phyloP scores from a whole-genome alignment of 2,797 vertebrate genomes.

The Pangasius krempfi region DNA sequence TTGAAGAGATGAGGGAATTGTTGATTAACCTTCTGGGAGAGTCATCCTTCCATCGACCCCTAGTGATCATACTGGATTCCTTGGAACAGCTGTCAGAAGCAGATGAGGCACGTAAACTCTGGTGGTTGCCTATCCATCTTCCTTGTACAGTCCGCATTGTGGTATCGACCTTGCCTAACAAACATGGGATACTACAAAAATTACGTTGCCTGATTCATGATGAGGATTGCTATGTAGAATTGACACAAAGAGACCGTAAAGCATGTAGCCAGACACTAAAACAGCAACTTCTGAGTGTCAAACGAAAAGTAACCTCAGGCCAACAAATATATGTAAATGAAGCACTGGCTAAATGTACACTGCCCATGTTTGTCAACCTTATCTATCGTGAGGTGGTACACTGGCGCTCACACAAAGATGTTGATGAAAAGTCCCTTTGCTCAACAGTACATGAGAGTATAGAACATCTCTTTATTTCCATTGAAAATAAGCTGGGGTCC shows the following conservation, averaged over 20 bases:
- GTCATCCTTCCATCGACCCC: conserved; percentile 89
- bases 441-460: conserved; percentile 98
- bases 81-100: conserved; percentile 94
- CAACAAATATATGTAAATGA: conserved; percentile 99
- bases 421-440: conserved; percentile 91
- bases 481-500: conserved; percentile 91
- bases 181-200: conserved; percentile 96
- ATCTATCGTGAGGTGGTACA: conserved; percentile 94
- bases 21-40: conserved; percentile 94
- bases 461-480: conserved; percentile 94
- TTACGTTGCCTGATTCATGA: conserved; percentile 91
- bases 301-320: conserved; percentile 97
- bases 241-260: conserved; percentile 90
- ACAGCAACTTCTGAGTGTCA: conserved; percentile 91
- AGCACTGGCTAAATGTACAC: conserved; percentile 93
- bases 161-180: conserved; percentile 96
- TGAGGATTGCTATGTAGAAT: conserved; percentile 89
- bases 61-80: conserved; percentile 92
- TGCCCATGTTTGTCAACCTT: conserved; percentile 98
- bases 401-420: conserved; percentile 98
- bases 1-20: conserved; percentile 92
- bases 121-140: conserved; percentile 96
- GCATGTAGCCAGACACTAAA: conserved; percentile 97
- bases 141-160: conserved; percentile 93
- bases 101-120: conserved; percentile 93